These are phyloP conservation scores for Macrotrachela quadricornifera DNA, from an alignment of 1,140 invertebrate genomes.

Conservation along the genomic window DNA sequence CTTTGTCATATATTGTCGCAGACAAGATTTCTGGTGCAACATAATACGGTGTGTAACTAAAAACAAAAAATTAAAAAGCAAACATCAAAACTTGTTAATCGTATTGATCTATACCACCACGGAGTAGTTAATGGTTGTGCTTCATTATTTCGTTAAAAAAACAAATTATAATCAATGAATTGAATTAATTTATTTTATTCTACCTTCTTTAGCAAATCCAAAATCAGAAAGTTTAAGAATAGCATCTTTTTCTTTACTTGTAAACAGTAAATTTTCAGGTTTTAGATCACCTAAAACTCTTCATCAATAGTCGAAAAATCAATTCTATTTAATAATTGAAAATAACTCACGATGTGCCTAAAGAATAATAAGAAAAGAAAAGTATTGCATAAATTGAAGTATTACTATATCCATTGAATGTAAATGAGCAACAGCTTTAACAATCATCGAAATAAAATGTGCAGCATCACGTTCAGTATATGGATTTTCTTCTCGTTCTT, in stretches of 20 bases:
- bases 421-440: conserved; percentile 74
- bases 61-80: conserved; percentile 29
- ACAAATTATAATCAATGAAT: no score
- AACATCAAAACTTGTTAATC: background rate
- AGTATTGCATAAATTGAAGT: no score
- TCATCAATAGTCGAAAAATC: no score
- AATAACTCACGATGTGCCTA: no score
- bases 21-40: conserved; percentile 77
- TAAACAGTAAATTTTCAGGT: conserved; percentile 6
- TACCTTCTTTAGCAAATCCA: conserved; percentile 30
- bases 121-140: background rate
- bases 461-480: conserved; percentile 56
- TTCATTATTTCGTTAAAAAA: background rate
- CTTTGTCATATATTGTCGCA: conserved; percentile 92
- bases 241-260: conserved; percentile 13
- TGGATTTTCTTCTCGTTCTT: conserved; percentile 31
- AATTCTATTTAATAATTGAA: no score
- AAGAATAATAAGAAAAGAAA: no score
- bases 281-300: background rate
- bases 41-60: conserved; percentile 6
- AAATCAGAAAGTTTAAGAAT: conserved; percentile 23
- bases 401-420: conserved; percentile 76
- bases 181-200: conserved; percentile 12
- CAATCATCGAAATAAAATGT: conserved; percentile 82
- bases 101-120: background rate